Conservation (phyloP, 2,888 invertebrate genomes). For the Caenorhabditis macrosperma region DNA sequence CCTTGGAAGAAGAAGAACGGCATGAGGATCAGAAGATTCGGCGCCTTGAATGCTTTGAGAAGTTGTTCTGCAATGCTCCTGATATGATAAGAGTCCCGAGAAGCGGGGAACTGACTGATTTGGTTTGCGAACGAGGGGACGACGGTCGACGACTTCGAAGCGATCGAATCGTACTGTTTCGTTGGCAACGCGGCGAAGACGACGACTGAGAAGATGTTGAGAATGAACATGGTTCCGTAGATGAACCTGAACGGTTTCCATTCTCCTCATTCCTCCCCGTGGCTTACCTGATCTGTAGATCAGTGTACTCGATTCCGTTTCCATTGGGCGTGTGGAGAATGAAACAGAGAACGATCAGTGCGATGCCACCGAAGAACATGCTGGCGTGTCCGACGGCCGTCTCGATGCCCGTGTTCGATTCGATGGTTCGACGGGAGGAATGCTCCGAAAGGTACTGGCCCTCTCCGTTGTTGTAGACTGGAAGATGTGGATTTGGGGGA, state of each 20-base stretch:
- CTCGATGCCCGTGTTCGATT: slow-evolving; percentile 67
- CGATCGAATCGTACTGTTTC: slow-evolving; percentile 66
- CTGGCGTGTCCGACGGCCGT: slow-evolving; percentile 66
- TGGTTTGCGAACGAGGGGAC: slow-evolving; percentile 60
- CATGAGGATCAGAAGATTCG: slow-evolving; percentile 62
- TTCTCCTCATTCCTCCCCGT: neutral
- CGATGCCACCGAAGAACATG: slow-evolving; percentile 67
- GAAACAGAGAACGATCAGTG: slow-evolving; percentile 60
- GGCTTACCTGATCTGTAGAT: slow-evolving; percentile 50
- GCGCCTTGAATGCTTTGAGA: slow-evolving; percentile 52
- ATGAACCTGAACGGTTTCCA: slow-evolving; percentile 59
- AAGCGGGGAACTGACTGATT: slow-evolving; percentile 63
- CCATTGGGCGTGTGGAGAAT: slow-evolving; percentile 39
- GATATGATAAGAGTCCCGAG: neutral
- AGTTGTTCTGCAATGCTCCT: slow-evolving; percentile 64
- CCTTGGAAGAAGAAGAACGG: slow-evolving; percentile 70
- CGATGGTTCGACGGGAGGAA: slow-evolving; percentile 65
- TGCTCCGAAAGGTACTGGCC: slow-evolving; percentile 66
- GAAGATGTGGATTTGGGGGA: neutral
- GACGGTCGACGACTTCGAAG: slow-evolving; percentile 59
- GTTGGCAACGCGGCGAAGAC: slow-evolving; percentile 65
- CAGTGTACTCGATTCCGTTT: slow-evolving; percentile 52
- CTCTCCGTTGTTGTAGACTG: slow-evolving; percentile 68
- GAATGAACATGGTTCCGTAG: slow-evolving; percentile 62
- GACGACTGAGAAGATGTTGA: slow-evolving; percentile 61